These are phyloP conservation scores for Geothlypis trichas DNA, from an alignment of 2,113 vertebrate species.

Conservation along the genomic window DNA sequence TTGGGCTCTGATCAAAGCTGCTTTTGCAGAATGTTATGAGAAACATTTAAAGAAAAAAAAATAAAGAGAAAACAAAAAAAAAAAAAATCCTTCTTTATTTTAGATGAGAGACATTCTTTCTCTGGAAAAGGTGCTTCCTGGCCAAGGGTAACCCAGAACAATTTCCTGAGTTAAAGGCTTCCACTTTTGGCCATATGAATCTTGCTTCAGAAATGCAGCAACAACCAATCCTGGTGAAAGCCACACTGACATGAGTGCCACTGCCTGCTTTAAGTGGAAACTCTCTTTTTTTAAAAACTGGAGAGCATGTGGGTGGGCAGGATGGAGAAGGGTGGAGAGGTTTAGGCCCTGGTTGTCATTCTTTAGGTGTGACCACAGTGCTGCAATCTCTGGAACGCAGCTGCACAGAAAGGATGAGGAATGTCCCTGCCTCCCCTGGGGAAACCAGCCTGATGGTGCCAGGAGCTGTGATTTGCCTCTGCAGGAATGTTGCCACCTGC, in stretches of 20 bases:
- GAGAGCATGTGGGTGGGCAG: not conserved
- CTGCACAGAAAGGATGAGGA: not conserved
- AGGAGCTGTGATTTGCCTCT: constrained; percentile 6
- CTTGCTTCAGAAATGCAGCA: not conserved
- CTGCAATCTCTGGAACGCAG: not conserved
- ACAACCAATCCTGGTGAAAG: not conserved
- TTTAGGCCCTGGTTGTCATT: not conserved
- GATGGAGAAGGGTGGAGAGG: not conserved
- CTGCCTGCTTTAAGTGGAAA: not conserved
- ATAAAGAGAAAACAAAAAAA: not conserved
- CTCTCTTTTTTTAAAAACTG: not conserved
- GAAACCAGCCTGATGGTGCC: not conserved
- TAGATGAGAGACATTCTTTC: not conserved
- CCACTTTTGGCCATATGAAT: not conserved
- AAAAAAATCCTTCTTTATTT: not conserved
- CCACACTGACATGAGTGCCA: not conserved
- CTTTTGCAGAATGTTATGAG: not conserved
- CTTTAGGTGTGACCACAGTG: not conserved
- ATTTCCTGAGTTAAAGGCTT: not conserved
- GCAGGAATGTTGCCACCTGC: constrained; percentile 39
- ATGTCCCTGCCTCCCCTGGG: not conserved
- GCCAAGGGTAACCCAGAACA: not conserved
- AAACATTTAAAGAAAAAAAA: not conserved
- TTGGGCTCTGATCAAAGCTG: not conserved
- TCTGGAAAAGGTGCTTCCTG: not conserved